Conservation (phyloP, 2,888 invertebrate species). For the Catocala sponsa region DNA sequence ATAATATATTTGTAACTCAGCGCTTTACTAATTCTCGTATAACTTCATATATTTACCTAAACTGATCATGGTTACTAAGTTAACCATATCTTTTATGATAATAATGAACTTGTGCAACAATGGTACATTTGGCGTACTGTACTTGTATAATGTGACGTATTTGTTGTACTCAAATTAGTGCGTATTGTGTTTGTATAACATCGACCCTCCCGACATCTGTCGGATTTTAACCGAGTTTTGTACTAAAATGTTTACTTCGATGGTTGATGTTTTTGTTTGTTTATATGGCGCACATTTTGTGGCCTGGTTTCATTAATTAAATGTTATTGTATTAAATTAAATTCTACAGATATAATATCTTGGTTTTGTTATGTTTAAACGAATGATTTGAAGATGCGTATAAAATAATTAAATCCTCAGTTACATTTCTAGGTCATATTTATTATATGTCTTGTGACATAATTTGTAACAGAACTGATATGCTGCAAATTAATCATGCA, state of each 20-base stretch:
- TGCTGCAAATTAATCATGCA: no score
- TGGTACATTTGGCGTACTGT: constrained; percentile 68
- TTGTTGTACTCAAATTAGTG: constrained; percentile 76
- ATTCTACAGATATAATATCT: background rate
- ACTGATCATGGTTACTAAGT: constrained; percentile 29
- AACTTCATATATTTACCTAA: constrained; percentile 9
- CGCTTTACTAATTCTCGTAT: background rate
- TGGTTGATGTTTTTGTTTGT: constrained; percentile 57
- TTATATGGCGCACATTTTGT: constrained; percentile 48
- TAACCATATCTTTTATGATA: constrained; percentile 49
- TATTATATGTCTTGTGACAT: no score
- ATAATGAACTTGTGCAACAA: constrained; percentile 73
- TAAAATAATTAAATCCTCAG: no score
- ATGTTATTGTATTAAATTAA: constrained; percentile 2
- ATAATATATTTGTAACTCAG: background rate
- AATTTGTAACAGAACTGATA: no score
- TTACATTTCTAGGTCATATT: no score
- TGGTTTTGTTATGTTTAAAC: background rate
- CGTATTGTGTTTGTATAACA: constrained; percentile 73
- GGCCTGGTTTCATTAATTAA: constrained; percentile 24
- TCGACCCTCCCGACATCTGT: constrained; percentile 76
- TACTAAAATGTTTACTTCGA: constrained; percentile 61
- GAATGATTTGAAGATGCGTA: no score
- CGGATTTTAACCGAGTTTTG: constrained; percentile 62
- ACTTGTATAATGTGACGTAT: constrained; percentile 71